Conservation (phyloP, 2,888 invertebrate species). For the Ganaspis brasiliensis region DNA sequence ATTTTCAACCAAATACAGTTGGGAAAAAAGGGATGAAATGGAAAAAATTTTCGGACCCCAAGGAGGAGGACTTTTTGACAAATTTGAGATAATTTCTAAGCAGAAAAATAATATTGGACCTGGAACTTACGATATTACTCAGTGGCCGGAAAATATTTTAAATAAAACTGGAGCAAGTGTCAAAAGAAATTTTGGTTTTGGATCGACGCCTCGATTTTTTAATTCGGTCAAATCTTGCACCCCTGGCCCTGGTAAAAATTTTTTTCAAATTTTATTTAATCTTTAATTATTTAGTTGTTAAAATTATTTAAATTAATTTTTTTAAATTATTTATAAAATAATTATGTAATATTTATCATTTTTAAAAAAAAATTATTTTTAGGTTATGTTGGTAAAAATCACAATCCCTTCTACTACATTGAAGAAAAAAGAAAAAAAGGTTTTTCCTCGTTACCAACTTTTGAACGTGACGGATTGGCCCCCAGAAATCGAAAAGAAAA, state of each 20-base stretch:
- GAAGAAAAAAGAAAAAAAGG: conserved; percentile 56
- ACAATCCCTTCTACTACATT: conserved; percentile 62
- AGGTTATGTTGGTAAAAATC: conserved; percentile 60
- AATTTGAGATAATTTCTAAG: conserved; percentile 9
- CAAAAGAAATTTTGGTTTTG: conserved; percentile 54
- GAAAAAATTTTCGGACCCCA: conserved; percentile 58
- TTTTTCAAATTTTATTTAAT: background rate
- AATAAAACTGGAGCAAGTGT: conserved; percentile 41
- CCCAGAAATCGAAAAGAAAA: conserved; percentile 55
- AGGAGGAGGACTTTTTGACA: conserved; percentile 39
- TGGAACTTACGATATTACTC: conserved; percentile 60
- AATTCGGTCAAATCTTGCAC: conserved; percentile 40
- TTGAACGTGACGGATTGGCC: conserved; percentile 62
- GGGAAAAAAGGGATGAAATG: conserved; percentile 56
- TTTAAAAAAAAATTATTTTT: too few species aligned
- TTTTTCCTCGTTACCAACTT: conserved; percentile 56
- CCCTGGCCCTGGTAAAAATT: conserved; percentile 55
- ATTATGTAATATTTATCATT: too few species aligned
- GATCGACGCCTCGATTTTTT: conserved; percentile 53
- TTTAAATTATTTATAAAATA: background rate
- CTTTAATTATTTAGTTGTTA: background rate
- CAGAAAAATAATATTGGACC: conserved; percentile 57
- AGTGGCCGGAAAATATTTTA: conserved; percentile 61
- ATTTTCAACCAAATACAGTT: conserved; percentile 56
- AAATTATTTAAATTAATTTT: too few species aligned